Percentiles rank a stretch among this genome's conserved stretches.
These are phyloP conservation scores for Prionace glauca DNA, from an alignment of 2,797 vertebrate genomes.

Conservation along the genomic window DNA sequence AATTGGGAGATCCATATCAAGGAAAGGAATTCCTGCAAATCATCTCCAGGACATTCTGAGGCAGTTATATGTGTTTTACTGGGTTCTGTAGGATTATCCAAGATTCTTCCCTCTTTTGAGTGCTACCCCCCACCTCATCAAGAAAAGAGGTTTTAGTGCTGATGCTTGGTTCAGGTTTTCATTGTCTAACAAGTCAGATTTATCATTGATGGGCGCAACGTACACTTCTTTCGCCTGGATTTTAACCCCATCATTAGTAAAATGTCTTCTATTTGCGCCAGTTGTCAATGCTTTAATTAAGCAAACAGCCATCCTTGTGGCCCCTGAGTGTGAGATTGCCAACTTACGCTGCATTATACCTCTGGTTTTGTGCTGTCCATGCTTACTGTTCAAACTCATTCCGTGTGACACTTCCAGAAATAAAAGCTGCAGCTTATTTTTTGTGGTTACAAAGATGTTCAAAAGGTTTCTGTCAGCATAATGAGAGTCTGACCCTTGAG, in stretches of 20 bases:
- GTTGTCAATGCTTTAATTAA: neutral
- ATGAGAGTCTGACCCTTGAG: constrained; percentile 12
- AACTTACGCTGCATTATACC: neutral
- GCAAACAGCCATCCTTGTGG: neutral
- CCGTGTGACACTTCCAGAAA: neutral
- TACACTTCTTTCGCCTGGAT: neutral
- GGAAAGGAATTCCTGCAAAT: constrained; percentile 5
- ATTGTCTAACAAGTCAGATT: neutral
- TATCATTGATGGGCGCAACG: neutral
- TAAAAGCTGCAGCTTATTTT: neutral
- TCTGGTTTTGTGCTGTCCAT: too few species aligned
- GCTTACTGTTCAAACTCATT: neutral
- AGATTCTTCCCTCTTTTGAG: neutral
- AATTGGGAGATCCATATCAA: neutral
- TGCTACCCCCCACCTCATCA: neutral
- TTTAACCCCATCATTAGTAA: neutral
- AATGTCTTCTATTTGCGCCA: neutral
- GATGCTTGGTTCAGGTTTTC: neutral
- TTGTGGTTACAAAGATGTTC: constrained; percentile 5
- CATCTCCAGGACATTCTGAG: neutral
- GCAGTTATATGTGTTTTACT: neutral
- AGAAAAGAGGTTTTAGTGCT: neutral
- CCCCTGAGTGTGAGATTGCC: neutral
- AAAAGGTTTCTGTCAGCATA: constrained; percentile 12
- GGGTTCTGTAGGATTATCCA: neutral